Percentiles rank a stretch among this genome's conserved stretches.
Conservation (phyloP, 2,113 vertebrate genomes). For the Thamnophis sirtalis region DNA sequence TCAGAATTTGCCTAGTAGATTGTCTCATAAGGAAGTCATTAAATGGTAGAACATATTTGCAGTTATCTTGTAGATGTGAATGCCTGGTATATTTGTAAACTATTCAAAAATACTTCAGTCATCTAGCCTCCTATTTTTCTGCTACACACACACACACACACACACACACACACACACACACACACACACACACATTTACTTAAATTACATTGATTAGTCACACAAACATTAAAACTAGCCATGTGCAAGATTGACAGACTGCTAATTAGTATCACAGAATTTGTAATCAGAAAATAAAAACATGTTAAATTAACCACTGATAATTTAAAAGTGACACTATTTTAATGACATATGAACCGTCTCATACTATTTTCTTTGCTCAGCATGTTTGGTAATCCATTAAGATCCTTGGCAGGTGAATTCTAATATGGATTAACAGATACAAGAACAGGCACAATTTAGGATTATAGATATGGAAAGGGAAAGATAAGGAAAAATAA, state of each 20-base stretch:
- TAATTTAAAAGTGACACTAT: not conserved
- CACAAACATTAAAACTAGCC: not conserved
- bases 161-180: too few species aligned
- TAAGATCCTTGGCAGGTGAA: not conserved
- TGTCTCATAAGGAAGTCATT: slow-evolving; percentile 48
- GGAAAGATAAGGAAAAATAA: too few species aligned
- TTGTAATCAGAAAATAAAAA: not conserved
- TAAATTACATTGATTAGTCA: not conserved
- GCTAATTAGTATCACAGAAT: not conserved
- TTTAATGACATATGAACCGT: slow-evolving; percentile 15
- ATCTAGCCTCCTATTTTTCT: not conserved
- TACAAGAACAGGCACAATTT: not conserved
- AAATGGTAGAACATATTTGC: slow-evolving; percentile 37
- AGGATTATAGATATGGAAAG: not conserved
- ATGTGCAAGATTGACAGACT: not conserved
- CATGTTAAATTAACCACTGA: slow-evolving; percentile 17
- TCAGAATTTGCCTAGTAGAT: slow-evolving; percentile 1
- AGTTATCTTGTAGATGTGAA: not conserved
- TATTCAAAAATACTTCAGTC: slow-evolving; percentile 30
- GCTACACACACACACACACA: too few species aligned
- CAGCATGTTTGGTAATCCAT: not conserved
- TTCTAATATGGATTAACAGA: not conserved
- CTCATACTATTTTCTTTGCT: not conserved
- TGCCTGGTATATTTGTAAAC: slow-evolving; percentile 33
- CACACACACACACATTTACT: not conserved